Evolutionary conservation across 2,113 vertebrate genomes (phyloP), one percentile per base, ranked within the genome.

Genomic region (Mus spicilegus): DNA sequence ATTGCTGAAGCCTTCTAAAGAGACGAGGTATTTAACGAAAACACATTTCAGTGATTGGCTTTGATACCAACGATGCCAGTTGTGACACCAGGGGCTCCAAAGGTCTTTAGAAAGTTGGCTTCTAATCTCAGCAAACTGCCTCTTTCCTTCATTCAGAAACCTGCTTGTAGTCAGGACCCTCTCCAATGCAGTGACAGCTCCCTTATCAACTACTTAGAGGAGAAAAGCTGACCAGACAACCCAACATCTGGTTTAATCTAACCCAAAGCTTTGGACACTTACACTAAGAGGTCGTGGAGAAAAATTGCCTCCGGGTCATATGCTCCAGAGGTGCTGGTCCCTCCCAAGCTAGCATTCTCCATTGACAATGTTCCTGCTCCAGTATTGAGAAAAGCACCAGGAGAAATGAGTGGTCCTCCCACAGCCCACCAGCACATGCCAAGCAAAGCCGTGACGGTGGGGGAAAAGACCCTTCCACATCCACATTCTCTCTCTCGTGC

Each of bases 1-100:
- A 93, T 61, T 91, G 92, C 78, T 24, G 69, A 96, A 94, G 91
- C n/a, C 63, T 91, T 77, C 76, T 30, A 67, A 77, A 77, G 75
- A 76, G 87, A 87, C 11, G 42, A 88, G 77, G 49, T 28, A 12
- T 19, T 84, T 42, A 67, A 51, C 49, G 67, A 94, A 90, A 39
- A 39, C 56, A 8, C 36, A 36, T 42, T 86, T 46, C 58, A 81
- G 90, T 89, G 93, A 93, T 56, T 28, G 70, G 30, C 69, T 86
- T 76, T 80, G 65, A 92, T 46, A 67, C 54, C 72, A 26, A 67
- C 33, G n/a, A 46, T 69, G 67, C 11, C 46, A 49, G 19, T 13
- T 46, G 36, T 46, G 81, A 86, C 65, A 49, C 7, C 12, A 19
- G 10, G 26, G 67, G 76, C 13, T 73, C 26, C 49, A 61, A 30